Base-by-base conservation (phyloP, 2,888 invertebrate species). In the Caenorhabditis auriculariae region DNA sequence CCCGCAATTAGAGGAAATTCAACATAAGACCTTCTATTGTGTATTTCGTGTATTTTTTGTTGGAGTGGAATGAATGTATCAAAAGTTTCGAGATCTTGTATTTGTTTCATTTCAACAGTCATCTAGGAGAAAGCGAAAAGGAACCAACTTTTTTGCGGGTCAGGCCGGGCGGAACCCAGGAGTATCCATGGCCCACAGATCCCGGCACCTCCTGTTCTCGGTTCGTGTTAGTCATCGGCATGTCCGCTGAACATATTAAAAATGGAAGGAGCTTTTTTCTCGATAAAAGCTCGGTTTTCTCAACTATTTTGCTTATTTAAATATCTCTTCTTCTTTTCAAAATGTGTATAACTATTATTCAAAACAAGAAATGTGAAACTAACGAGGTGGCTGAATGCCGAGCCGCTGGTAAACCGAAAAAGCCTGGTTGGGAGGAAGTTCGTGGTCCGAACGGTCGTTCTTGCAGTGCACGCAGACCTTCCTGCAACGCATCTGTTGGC, bases 111-210 rank as follows among this genome's bases (percentile, higher is more conserved):
- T n/a, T n/a, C n/a, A n/a, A n/a, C n/a, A n/a, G n/a, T 32, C 35
- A 32, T 32, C 15, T 32, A 15, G 35, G 35, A 15, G n/a, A n/a
- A n/a, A n/a, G n/a, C n/a, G n/a, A n/a, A n/a, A n/a, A n/a, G n/a
- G n/a, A n/a, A n/a, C 59, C 44, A 6, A 86, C 86, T 85, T 86
- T 85, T 58, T 84, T 82, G 49, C 82, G 71, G 76, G 85, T 77
- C 82, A 91, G 83, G 79, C 89, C 86, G 76, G 88, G 85, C 81
- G 88, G 87, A 78, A 88, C 87, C 92, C 92, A 86, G 76, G 91
- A 85, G 84, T 90, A 87, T 39, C 79, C 79, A 52, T 78, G 76
- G 15, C 70, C 66, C n/a, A 77, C 77, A 1, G 76, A 70, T 12
- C 77, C 77, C 17, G 74, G 71, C n/a, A 62, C 56, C 43, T 71